phyloP scores from a whole-genome alignment of 2,113 vertebrate species.

The Phodopus roborovskii region DNA sequence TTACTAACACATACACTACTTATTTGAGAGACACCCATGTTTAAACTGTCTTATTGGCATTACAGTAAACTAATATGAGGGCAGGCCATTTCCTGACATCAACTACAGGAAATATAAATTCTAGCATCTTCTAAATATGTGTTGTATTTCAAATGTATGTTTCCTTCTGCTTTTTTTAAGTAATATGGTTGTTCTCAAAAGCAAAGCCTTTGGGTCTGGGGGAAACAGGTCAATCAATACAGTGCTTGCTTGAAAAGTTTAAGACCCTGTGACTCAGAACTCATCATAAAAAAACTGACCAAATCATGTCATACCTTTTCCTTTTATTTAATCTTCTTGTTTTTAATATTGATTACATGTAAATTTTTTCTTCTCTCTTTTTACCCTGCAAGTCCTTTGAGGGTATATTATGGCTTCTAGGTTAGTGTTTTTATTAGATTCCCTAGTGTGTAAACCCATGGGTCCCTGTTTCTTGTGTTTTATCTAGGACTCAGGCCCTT shows the following conservation, averaged over 20 bases:
- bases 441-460: background rate
- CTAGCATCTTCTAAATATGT: background rate
- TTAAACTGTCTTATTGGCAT: background rate
- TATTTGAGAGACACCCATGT: background rate
- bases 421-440: background rate
- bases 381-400: background rate
- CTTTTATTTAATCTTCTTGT: background rate
- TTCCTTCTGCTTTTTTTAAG: conserved; percentile 17
- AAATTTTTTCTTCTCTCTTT: background rate
- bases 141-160: background rate
- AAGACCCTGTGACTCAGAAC: too few species aligned
- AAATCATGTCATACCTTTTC: background rate
- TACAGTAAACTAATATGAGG: background rate
- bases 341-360: background rate
- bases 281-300: background rate
- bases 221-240: background rate
- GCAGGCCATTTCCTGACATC: background rate
- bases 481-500: background rate
- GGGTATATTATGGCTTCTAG: background rate
- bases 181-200: background rate
- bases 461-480: background rate
- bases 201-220: background rate
- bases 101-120: background rate
- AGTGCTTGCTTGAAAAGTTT: background rate
- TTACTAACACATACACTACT: background rate